A percentile compares a stretch with the other conserved stretches of the same genome.
Conservation (phyloP, 1,140 invertebrate species). For the Drosophila subpulchrella region DNA sequence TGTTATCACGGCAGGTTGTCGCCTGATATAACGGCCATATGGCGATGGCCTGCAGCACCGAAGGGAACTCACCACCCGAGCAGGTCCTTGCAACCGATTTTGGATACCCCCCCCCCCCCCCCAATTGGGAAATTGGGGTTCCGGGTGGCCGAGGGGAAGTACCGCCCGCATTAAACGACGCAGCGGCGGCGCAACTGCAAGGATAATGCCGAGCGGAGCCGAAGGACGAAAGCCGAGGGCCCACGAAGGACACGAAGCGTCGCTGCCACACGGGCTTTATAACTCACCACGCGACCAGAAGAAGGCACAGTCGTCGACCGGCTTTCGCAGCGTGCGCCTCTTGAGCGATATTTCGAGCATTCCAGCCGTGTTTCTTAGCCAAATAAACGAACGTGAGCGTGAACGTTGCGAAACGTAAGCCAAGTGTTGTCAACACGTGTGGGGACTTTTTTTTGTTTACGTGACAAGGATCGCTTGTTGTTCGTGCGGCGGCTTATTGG, state of each 20-base stretch:
- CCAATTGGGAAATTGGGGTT: not conserved
- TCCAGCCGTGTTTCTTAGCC: not conserved
- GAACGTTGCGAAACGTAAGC: conserved; percentile 20
- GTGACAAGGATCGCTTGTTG: conserved; percentile 21
- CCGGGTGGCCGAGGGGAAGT: not conserved
- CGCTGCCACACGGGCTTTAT: conserved; percentile 31
- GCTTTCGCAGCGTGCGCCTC: conserved; percentile 60
- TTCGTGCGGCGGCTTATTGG: conserved; percentile 51
- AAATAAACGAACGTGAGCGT: conserved; percentile 13
- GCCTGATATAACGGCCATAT: conserved; percentile 12
- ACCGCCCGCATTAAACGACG: not conserved
- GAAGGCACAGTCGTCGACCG: conserved; percentile 68
- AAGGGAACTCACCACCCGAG: conserved; percentile 5
- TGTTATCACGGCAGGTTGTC: conserved; percentile 11
- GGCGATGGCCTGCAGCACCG: conserved; percentile 8
- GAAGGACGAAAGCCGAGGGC: not conserved
- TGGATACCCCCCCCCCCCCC: no score
- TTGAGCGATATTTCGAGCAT: conserved; percentile 1
- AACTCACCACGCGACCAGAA: conserved; percentile 57
- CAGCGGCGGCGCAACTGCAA: conserved; percentile 29
- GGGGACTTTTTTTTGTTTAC: conserved; percentile 18
- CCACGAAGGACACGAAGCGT: conserved; percentile 4
- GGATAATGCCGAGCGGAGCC: not conserved
- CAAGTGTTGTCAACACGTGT: conserved; percentile 47
- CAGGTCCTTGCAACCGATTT: not conserved